These are phyloP conservation scores for Micromesistius poutassou DNA, from an alignment of 2,797 vertebrate species.

Conservation along the genomic window DNA sequence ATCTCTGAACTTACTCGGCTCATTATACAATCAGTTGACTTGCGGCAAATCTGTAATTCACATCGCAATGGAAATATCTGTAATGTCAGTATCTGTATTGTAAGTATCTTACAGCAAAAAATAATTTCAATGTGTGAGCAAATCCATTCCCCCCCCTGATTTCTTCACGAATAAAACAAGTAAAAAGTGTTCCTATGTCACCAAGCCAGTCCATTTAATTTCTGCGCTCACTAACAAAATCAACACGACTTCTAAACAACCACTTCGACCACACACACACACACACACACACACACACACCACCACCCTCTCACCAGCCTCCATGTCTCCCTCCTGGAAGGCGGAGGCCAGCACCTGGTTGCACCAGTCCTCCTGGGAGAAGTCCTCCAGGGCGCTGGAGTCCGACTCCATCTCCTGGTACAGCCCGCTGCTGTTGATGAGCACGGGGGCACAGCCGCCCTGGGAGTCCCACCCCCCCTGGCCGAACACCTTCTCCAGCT, in stretches of 20 bases:
- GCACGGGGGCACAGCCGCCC: slow-evolving; percentile 88
- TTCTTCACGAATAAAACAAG: too few species aligned
- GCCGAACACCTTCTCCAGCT: slow-evolving; percentile 98
- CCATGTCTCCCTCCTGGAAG: slow-evolving; percentile 91
- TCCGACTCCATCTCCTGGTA: slow-evolving; percentile 99
- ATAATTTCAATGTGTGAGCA: neutral
- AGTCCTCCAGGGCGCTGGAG: slow-evolving; percentile 95
- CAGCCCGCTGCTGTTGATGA: slow-evolving; percentile 97
- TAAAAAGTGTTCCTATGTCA: neutral
- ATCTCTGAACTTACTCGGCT: neutral
- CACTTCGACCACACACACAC: too few species aligned
- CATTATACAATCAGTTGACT: neutral
- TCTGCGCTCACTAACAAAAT: neutral
- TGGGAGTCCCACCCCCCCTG: slow-evolving; percentile 98
- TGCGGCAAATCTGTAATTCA: neutral
- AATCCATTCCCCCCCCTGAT: neutral
- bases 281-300: too few species aligned
- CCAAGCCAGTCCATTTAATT: neutral
- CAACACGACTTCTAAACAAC: neutral
- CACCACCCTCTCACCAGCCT: slow-evolving; percentile 79
- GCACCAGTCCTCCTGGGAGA: slow-evolving; percentile 97
- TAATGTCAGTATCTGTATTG: too few species aligned
- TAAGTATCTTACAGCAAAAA: neutral
- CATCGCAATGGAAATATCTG: neutral
- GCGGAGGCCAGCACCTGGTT: slow-evolving; percentile 91